These are phyloP conservation scores for Oscheius sp. DNA, from an alignment of 2,888 invertebrate species.

Conservation along the genomic window DNA sequence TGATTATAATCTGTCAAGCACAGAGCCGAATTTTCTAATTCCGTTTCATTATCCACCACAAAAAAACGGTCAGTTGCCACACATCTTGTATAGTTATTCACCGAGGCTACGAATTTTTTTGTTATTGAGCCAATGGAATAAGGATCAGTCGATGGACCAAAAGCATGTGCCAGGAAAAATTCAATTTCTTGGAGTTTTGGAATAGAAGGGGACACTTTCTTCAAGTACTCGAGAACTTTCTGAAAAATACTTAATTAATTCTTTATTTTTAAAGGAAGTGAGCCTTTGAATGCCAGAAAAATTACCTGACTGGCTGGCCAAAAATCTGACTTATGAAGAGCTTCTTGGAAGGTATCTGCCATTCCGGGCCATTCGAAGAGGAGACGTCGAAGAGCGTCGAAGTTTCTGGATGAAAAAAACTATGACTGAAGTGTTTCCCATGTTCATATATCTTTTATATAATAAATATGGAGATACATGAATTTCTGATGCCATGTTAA, in stretches of 20 bases:
- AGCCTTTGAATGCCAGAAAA: too few species aligned
- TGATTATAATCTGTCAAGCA: constrained; percentile 55
- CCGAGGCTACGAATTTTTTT: constrained; percentile 27
- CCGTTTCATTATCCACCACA: constrained; percentile 51
- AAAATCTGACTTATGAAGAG: constrained; percentile 58
- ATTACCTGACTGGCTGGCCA: constrained; percentile 52
- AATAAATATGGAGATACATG: too few species aligned
- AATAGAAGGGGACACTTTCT: constrained; percentile 12
- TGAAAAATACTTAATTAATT: too few species aligned
- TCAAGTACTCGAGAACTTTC: constrained; percentile 10
- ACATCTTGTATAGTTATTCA: constrained; percentile 50
- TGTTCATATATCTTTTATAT: too few species aligned
- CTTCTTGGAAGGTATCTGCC: constrained; percentile 54
- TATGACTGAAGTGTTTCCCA: too few species aligned
- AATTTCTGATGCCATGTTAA: not conserved
- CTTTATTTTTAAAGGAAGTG: too few species aligned
- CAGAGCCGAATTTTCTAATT: constrained; percentile 32
- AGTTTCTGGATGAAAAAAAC: constrained; percentile 2
- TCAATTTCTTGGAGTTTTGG: constrained; percentile 22
- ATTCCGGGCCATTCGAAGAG: constrained; percentile 47
- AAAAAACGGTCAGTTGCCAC: constrained; percentile 59
- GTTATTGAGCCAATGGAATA: constrained; percentile 35
- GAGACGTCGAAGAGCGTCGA: constrained; percentile 20
- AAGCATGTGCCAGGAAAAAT: constrained; percentile 39
- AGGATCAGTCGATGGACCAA: constrained; percentile 33